Conservation (phyloP, 2,888 invertebrate genomes). For the Erynnis tages region DNA sequence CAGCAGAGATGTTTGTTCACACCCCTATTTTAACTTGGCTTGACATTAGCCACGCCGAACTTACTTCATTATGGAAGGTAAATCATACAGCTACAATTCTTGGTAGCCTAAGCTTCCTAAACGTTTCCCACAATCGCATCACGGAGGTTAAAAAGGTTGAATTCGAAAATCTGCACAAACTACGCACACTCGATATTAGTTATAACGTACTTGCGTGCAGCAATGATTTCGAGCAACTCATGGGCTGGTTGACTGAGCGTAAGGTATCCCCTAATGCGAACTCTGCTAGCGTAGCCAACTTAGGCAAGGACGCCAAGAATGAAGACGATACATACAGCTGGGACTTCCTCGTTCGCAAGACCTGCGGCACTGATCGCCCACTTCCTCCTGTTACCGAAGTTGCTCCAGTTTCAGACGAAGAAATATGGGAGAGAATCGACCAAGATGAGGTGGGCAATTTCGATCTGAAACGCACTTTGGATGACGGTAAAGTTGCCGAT, state of each 20-base stretch:
- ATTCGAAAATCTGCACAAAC: slow-evolving; percentile 79
- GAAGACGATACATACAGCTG: slow-evolving; percentile 66
- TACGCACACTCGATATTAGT: slow-evolving; percentile 82
- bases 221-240: slow-evolving; percentile 84
- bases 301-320: slow-evolving; percentile 60
- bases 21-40: slow-evolving; percentile 83
- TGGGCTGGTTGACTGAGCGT: slow-evolving; percentile 83
- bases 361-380: slow-evolving; percentile 58
- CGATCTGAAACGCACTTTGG: slow-evolving; percentile 67
- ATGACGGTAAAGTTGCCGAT: slow-evolving; percentile 63
- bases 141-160: slow-evolving; percentile 80
- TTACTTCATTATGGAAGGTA: slow-evolving; percentile 85
- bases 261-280: slow-evolving; percentile 79
- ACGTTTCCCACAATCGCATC: slow-evolving; percentile 83
- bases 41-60: slow-evolving; percentile 86
- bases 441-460: slow-evolving; percentile 63
- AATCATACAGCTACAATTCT: slow-evolving; percentile 68
- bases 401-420: slow-evolving; percentile 64
- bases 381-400: slow-evolving; percentile 58
- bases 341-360: slow-evolving; percentile 72
- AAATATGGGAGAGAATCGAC: slow-evolving; percentile 74
- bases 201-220: slow-evolving; percentile 86
- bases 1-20: slow-evolving; percentile 84
- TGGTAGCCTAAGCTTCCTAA: slow-evolving; percentile 79
- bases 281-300: slow-evolving; percentile 61